Evolutionary conservation across 2,888 invertebrate species (phyloP).

Genomic region (Exocentrus adspersus): DNA sequence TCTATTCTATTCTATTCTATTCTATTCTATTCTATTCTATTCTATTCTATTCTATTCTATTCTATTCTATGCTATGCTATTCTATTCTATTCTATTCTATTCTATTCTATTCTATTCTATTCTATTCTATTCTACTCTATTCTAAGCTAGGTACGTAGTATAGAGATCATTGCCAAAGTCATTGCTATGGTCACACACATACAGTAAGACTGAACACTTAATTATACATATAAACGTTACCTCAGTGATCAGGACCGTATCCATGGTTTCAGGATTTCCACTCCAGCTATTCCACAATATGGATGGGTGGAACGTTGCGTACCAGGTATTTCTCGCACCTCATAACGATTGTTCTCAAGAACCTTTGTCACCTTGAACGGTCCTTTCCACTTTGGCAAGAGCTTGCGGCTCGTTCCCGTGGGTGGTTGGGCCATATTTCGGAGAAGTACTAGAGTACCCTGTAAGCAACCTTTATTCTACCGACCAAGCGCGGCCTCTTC

Average conservation of each 20-base stretch:
- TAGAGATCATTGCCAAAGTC: too few species aligned
- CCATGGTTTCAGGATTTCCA: background rate
- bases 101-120: background rate
- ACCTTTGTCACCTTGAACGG: background rate
- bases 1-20: constrained; percentile 20
- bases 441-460: background rate
- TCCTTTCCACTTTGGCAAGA: background rate
- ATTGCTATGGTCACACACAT: too few species aligned
- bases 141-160: background rate
- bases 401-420: background rate
- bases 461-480: too few species aligned
- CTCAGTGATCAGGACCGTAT: background rate
- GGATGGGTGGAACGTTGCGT: background rate
- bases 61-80: constrained; percentile 9
- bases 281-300: background rate
- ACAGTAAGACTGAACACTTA: too few species aligned
- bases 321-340: background rate
- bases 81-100: background rate
- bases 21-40: constrained; percentile 13
- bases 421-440: background rate
- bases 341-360: background rate
- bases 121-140: background rate
- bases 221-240: too few species aligned
- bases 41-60: constrained; percentile 20
- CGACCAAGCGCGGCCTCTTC: too few species aligned